These are phyloP conservation scores for Nannoperca australis DNA, from an alignment of 2,797 vertebrate genomes.

Conservation along the genomic window DNA sequence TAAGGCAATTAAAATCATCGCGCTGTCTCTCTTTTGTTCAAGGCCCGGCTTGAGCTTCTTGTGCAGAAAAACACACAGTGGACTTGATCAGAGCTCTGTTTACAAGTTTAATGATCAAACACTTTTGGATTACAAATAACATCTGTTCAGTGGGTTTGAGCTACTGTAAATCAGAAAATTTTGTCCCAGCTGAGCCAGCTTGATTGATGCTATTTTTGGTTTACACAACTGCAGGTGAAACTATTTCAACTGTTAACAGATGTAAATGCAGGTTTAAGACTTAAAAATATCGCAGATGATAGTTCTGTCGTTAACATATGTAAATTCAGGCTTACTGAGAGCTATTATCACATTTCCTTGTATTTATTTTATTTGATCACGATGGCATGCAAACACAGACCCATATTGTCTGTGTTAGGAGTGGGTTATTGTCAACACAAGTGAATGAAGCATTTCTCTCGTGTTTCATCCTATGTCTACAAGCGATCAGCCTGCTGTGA, in stretches of 20 bases:
- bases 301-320: slow-evolving; percentile 18
- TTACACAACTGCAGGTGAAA: slow-evolving; percentile 12
- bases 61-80: slow-evolving; percentile 36
- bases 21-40: slow-evolving; percentile 46
- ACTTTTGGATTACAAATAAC: slow-evolving; percentile 61
- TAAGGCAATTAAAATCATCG: slow-evolving; percentile 77
- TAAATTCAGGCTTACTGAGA: slow-evolving; percentile 11
- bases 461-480: slow-evolving; percentile 62
- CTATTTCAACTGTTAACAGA: slow-evolving; percentile 35
- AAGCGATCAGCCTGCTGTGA: slow-evolving; percentile 52
- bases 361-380: slow-evolving; percentile 41
- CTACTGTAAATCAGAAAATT: slow-evolving; percentile 33
- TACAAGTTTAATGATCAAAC: slow-evolving; percentile 69
- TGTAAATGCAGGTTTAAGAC: slow-evolving; percentile 27
- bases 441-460: slow-evolving; percentile 27
- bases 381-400: slow-evolving; percentile 8
- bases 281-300: neutral
- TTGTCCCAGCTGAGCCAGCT: slow-evolving; percentile 15
- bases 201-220: slow-evolving; percentile 50
- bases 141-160: slow-evolving; percentile 50
- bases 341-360: slow-evolving; percentile 42
- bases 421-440: slow-evolving; percentile 45
- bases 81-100: slow-evolving; percentile 54
- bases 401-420: slow-evolving; percentile 35
- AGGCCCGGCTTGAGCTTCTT: slow-evolving; percentile 45